These are phyloP conservation scores for Baryphthengus martii DNA, from an alignment of 2,113 vertebrate genomes.

Conservation along the genomic window DNA sequence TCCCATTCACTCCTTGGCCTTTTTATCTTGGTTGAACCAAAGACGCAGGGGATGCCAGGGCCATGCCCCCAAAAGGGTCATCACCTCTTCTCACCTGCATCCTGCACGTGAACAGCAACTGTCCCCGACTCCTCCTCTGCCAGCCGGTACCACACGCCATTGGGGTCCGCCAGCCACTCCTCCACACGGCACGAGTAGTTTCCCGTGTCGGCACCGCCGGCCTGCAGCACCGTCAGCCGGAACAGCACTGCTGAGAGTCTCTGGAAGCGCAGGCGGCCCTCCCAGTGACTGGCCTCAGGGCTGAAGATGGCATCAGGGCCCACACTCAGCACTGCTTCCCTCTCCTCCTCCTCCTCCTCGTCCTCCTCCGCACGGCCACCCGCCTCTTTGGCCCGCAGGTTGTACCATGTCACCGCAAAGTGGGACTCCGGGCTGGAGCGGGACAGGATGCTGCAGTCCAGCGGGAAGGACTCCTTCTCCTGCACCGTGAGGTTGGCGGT, in stretches of 20 bases:
- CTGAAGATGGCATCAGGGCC: constrained; percentile 81
- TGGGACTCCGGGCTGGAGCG: constrained; percentile 89
- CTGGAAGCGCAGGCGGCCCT: constrained; percentile 90
- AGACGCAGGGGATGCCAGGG: fast-evolving
- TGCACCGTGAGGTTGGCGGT: constrained; percentile 85
- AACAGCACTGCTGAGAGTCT: constrained; percentile 84
- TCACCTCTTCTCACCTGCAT: constrained; percentile 75
- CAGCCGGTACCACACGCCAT: constrained; percentile 88
- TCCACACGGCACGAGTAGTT: constrained; percentile 91
- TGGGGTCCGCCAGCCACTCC: constrained; percentile 92
- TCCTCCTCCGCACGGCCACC: background rate
- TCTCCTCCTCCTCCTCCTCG: constrained; percentile 53
- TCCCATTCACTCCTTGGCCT: background rate
- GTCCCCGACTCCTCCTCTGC: constrained; percentile 87
- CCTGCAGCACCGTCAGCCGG: constrained; percentile 87
- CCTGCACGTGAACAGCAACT: constrained; percentile 81
- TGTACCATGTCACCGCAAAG: constrained; percentile 93
- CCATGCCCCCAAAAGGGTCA: fast-evolving
- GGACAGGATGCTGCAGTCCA: constrained; percentile 90
- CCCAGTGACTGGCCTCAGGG: constrained; percentile 80
- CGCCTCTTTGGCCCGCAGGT: constrained; percentile 68
- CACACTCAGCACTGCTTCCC: constrained; percentile 62
- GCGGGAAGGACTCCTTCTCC: constrained; percentile 81
- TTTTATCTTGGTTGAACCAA: background rate
- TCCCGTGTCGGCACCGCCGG: constrained; percentile 76